Percentiles rank a stretch among this genome's conserved stretches.
Evolutionary conservation across 2,797 vertebrate species (phyloP).

Genomic region (Acropternis orthonyx): DNA sequence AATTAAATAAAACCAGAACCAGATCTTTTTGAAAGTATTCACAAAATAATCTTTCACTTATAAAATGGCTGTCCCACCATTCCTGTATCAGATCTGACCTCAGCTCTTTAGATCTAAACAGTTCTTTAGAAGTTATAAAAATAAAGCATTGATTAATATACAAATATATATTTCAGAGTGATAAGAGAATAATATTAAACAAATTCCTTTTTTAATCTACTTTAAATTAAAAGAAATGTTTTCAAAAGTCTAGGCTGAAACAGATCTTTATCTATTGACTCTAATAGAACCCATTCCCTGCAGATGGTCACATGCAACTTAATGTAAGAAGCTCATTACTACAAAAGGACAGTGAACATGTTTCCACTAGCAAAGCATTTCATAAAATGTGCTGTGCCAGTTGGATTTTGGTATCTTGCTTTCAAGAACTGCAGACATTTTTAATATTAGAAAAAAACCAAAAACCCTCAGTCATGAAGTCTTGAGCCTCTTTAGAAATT

Average conservation of each 20-base stretch:
- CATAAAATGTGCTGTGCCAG: slow-evolving; percentile 46
- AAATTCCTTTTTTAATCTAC: slow-evolving; percentile 52
- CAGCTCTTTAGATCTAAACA: slow-evolving; percentile 45
- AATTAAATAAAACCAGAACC: slow-evolving; percentile 52
- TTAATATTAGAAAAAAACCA: slow-evolving; percentile 25
- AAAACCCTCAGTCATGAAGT: slow-evolving; percentile 43
- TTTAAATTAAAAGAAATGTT: slow-evolving; percentile 65
- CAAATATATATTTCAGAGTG: slow-evolving; percentile 59
- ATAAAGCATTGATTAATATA: slow-evolving; percentile 69
- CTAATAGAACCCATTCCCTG: slow-evolving; percentile 56
- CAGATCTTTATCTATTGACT: slow-evolving; percentile 58
- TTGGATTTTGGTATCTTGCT: slow-evolving; percentile 36
- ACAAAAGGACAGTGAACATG: slow-evolving; percentile 24
- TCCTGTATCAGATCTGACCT: slow-evolving; percentile 50
- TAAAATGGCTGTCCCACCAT: background rate
- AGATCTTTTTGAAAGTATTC: slow-evolving; percentile 45
- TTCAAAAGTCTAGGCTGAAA: slow-evolving; percentile 44
- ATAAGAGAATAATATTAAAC: slow-evolving; percentile 60
- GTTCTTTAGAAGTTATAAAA: slow-evolving; percentile 55
- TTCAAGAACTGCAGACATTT: slow-evolving; percentile 64
- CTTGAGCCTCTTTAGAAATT: slow-evolving; percentile 57
- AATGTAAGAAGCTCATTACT: slow-evolving; percentile 56
- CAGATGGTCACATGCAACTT: slow-evolving; percentile 40
- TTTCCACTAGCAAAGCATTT: slow-evolving; percentile 63
- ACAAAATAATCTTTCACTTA: slow-evolving; percentile 29